Conservation (phyloP, 2,797 vertebrate genomes). For the Gambelia wislizenii region DNA sequence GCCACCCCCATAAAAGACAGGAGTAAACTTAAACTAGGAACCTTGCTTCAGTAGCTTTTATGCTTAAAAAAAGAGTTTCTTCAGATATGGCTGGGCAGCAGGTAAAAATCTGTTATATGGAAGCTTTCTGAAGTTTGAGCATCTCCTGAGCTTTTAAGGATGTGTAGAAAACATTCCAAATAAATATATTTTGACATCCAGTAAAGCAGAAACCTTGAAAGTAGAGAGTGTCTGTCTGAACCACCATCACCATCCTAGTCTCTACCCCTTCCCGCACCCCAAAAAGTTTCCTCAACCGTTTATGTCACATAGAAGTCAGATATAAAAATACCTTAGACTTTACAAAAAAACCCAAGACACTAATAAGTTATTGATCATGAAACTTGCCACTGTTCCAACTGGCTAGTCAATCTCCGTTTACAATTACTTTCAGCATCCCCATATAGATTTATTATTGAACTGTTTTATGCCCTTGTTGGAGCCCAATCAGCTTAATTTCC, state of each 20-base stretch:
- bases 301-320: background rate
- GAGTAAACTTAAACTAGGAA: background rate
- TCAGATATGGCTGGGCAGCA: background rate
- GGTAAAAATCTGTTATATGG: background rate
- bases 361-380: background rate
- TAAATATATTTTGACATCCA: background rate
- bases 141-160: background rate
- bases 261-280: background rate
- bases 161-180: background rate
- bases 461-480: constrained; percentile 19
- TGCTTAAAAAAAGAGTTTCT: background rate
- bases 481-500: background rate
- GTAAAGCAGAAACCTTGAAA: background rate
- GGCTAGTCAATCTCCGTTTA: constrained; percentile 7
- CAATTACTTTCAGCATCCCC: constrained; percentile 29
- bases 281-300: background rate
- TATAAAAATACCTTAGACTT: background rate
- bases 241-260: too few relatives aligned
- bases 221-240: background rate
- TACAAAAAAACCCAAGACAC: background rate
- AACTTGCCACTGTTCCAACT: background rate
- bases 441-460: constrained; percentile 17
- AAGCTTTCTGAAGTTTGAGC: constrained; percentile 12
- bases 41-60: background rate
- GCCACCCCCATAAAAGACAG: constrained; percentile 2